Base-by-base conservation (phyloP, 2,113 vertebrate genomes). In the Pipra filicauda region DNA sequence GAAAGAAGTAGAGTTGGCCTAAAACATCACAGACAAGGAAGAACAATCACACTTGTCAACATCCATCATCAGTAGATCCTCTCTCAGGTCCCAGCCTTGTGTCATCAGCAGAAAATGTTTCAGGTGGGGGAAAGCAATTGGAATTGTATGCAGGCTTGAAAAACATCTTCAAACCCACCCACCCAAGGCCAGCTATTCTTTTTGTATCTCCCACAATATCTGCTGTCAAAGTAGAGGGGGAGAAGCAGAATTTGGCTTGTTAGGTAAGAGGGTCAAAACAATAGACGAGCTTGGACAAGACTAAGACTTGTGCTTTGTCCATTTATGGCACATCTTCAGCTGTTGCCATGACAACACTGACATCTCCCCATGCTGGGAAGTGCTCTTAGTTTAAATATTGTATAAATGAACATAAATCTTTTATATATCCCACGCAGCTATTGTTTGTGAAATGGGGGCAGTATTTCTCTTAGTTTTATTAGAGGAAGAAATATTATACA, bases 391-490 rank as follows among this genome's bases (percentile, higher is more conserved):
- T 91, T 94, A 95, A 97, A 97, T 92, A 88, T 94, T 96, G 93
- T 65, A 96, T 94, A 96, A 96, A 91, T 73, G 95, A 94, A 87
- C 89, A 96, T 95, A 95, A 97, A 95, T 96, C 80, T 96, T 96
- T 97, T 35, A 86, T 82, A n/a, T 27, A 62, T 54, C 70, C 51
- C 75, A 70, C 71, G 39, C 69, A 83, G 89, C 33, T 72, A 90
- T 71, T 96, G 91, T 87, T 93, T 67, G 69, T 90, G 93, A 85
- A 96, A 85, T 13, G 28, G 44, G 52, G 55, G 55, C 44, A 66
- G 17, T 19, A 33, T 44, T 87, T 44, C 48, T 33, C 54, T 41
- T 24, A 10, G 58, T 78, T 89, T 85, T 73, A 54, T 80, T 57
- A 72, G 44, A 51, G 52, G 14, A 87, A 89, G 65, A 96, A 87